A percentile compares a stretch with the other conserved stretches of the same genome.
Evolutionary conservation across 2,888 invertebrate species (phyloP).

Genomic region (Zootermopsis nevadensis): DNA sequence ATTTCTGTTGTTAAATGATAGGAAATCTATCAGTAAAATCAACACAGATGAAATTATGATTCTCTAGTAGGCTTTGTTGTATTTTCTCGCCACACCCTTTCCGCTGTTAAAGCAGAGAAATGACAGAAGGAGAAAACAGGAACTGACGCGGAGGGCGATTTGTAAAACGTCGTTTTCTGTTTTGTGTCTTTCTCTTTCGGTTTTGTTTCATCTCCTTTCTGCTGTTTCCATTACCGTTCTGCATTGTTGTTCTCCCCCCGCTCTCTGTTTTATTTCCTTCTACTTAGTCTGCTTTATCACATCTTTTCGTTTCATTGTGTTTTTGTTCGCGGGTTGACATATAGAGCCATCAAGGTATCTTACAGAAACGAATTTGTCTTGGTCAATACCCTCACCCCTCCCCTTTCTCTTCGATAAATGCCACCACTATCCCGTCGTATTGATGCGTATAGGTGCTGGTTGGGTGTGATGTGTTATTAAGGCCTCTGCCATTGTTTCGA

Average conservation of each 20-base stretch:
- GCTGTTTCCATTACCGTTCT: neutral
- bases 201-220: neutral
- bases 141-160: neutral
- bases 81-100: too few relatives aligned
- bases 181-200: neutral
- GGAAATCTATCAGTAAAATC: too few relatives aligned
- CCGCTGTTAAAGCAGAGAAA: neutral
- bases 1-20: too few relatives aligned
- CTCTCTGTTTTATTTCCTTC: neutral
- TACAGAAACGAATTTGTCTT: constrained; percentile 44
- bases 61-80: too few relatives aligned
- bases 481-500: constrained; percentile 44
- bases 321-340: constrained; percentile 45
- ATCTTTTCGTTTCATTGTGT: neutral
- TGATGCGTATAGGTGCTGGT: neutral
- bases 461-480: constrained; percentile 44
- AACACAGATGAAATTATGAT: too few relatives aligned
- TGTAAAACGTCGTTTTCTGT: neutral
- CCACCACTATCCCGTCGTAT: neutral
- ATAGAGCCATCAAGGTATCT: constrained; percentile 49
- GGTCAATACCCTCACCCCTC: neutral
- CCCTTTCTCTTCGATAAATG: neutral
- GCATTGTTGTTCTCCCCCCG: neutral
- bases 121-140: neutral
- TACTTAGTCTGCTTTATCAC: neutral